Percentiles rank a stretch among this genome's conserved stretches.
phyloP scores from a whole-genome alignment of 2,888 invertebrate genomes.

The Acleris laterana region DNA sequence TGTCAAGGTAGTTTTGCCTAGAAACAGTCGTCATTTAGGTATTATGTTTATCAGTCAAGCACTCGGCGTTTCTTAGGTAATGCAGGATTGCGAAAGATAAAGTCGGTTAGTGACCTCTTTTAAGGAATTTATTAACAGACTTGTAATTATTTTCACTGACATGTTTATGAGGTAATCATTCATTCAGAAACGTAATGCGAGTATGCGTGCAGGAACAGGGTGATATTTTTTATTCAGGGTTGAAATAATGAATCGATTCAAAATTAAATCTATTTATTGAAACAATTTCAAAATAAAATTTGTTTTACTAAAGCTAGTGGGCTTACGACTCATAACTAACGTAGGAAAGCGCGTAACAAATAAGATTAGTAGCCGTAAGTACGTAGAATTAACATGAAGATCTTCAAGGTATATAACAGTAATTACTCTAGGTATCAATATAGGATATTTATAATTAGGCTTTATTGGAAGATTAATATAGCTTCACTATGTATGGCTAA shows the following conservation, averaged over 20 bases:
- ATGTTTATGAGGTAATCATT: no score
- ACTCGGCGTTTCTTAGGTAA: no score
- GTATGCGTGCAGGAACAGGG: slow-evolving; percentile 34
- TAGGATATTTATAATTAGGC: slow-evolving; percentile 69
- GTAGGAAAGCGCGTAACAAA: slow-evolving; percentile 73
- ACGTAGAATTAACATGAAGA: slow-evolving; percentile 56
- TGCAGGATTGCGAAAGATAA: no score
- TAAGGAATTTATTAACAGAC: no score
- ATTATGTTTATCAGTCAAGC: no score
- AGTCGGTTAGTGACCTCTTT: no score
- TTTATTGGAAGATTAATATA: slow-evolving; percentile 62
- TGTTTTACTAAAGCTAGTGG: slow-evolving; percentile 75
- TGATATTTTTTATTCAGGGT: slow-evolving; percentile 30
- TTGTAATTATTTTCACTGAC: no score
- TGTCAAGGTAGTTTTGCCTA: not conserved
- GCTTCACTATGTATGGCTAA: slow-evolving; percentile 53
- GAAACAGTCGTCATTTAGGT: no score
- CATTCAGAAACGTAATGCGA: not conserved
- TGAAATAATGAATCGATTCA: slow-evolving; percentile 50
- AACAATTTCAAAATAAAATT: slow-evolving; percentile 77
- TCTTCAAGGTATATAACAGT: slow-evolving; percentile 43
- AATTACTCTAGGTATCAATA: slow-evolving; percentile 72
- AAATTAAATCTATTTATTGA: slow-evolving; percentile 83
- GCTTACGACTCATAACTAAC: slow-evolving; percentile 69
- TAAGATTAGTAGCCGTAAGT: slow-evolving; percentile 75